Evolutionary conservation across 2,888 invertebrate genomes (phyloP), one percentile per base, ranked within the genome.

Genomic region (Eristalis intricaria): DNA sequence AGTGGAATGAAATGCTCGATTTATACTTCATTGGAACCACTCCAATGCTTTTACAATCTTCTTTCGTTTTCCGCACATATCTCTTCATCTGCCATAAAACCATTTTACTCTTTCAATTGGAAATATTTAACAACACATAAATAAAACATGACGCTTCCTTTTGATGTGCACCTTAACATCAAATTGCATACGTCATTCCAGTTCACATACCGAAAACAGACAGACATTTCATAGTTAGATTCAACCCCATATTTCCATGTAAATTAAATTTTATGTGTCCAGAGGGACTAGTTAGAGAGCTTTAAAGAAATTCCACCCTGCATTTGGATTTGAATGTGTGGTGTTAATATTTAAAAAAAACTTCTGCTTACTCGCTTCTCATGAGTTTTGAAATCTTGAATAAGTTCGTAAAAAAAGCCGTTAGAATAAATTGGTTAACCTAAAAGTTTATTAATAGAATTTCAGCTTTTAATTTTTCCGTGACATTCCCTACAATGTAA

Each of bases 191-290:
- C 83, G 60, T 78, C 73, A 73, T 73, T 63, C 73, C 50, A 35
- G 61, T 61, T 61, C 66, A 75, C 66, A 76, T 32, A 40, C 68
- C 50, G 80, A 60, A 66, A 75, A 58, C 80, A 38, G 65, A 40
- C 56, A 80, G 71, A 84, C 76, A 64, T 50, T 38, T 60, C 29
- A 70, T 19, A 66, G 26, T 66, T 4, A 63, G 40, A 19, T 65
- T 15, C 73, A 40, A 60, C 63, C 76, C 35, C 23, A 43, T 56
- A 84, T 84, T 84, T 84, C 76, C 71, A 84, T 84, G 84, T 76
- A 84, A 84, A 84, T 84, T 81, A 84, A 84, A 84, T 84, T 84
- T 80, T 76, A 84, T 80, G 63, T 61, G 76, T 76, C 80, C 84
- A 22, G 66, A 80, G 76, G 76, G 80, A 56, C 75, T 71, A 76